Evolutionary conservation across 2,113 vertebrate genomes (phyloP).

Genomic region (Fulica atra): DNA sequence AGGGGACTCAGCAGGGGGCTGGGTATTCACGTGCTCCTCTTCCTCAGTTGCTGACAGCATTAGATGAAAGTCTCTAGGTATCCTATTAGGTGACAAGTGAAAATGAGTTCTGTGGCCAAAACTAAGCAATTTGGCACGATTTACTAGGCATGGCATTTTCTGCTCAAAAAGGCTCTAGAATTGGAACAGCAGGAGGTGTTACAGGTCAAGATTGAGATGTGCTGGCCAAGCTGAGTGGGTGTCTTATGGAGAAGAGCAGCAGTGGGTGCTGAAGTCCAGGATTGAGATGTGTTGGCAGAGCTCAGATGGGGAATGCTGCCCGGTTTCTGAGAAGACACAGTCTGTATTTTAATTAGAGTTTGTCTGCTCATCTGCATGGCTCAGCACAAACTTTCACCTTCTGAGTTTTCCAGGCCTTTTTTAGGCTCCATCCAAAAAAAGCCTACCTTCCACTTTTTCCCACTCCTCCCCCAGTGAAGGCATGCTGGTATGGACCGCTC

Average conservation of each 20-base stretch:
- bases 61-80: slow-evolving; percentile 47
- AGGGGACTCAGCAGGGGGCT: slow-evolving; percentile 36
- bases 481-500: neutral
- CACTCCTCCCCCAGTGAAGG: neutral
- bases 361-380: slow-evolving; percentile 16
- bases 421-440: neutral
- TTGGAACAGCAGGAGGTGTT: slow-evolving; percentile 6
- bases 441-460: neutral
- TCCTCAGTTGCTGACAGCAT: slow-evolving; percentile 24
- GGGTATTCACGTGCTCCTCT: neutral
- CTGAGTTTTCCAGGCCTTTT: neutral
- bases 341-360: slow-evolving; percentile 38
- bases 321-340: neutral
- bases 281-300: slow-evolving; percentile 18
- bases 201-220: neutral
- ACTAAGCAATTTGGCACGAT: slow-evolving; percentile 47
- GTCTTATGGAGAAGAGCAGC: neutral
- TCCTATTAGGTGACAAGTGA: slow-evolving; percentile 62
- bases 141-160: slow-evolving; percentile 8
- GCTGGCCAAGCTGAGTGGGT: slow-evolving; percentile 16
- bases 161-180: neutral
- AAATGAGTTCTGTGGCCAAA: slow-evolving; percentile 52
- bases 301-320: slow-evolving; percentile 5
- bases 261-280: slow-evolving; percentile 1
- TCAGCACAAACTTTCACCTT: neutral